A percentile compares a stretch with the other conserved stretches of the same genome.
These are phyloP conservation scores for Morone saxatilis DNA, from an alignment of 2,113 vertebrate species.

Conservation along the genomic window DNA sequence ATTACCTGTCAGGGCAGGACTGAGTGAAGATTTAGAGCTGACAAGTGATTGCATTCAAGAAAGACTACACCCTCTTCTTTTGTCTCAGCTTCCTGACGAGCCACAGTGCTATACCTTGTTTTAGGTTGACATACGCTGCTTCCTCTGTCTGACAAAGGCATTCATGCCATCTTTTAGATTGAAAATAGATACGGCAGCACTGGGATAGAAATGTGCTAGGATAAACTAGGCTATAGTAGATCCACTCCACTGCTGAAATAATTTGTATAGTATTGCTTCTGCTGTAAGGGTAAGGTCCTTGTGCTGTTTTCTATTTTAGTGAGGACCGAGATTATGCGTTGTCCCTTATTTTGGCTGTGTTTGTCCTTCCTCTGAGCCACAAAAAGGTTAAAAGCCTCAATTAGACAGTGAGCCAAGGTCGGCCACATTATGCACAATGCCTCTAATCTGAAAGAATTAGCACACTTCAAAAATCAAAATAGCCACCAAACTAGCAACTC, in stretches of 20 bases:
- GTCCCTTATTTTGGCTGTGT: slow-evolving; percentile 56
- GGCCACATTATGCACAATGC: slow-evolving; percentile 44
- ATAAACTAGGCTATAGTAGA: slow-evolving; percentile 43
- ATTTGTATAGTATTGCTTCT: slow-evolving; percentile 34
- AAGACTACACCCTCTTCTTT: slow-evolving; percentile 80
- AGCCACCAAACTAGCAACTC: slow-evolving; percentile 14
- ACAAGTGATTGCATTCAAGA: slow-evolving; percentile 82
- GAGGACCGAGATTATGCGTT: slow-evolving; percentile 52
- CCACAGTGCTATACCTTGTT: slow-evolving; percentile 65
- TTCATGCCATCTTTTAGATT: slow-evolving; percentile 67
- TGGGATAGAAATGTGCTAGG: slow-evolving; percentile 40
- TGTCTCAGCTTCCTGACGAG: slow-evolving; percentile 72
- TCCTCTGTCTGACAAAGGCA: slow-evolving; percentile 62
- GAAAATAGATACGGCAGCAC: slow-evolving; percentile 65
- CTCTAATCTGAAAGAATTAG: slow-evolving; percentile 59
- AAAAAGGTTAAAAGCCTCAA: slow-evolving; percentile 76
- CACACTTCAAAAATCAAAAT: slow-evolving; percentile 51
- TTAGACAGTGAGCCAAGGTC: slow-evolving; percentile 61
- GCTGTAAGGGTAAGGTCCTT: slow-evolving; percentile 32
- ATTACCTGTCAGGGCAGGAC: slow-evolving; percentile 77
- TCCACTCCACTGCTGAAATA: slow-evolving; percentile 43
- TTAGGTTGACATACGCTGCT: slow-evolving; percentile 66
- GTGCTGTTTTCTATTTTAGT: slow-evolving; percentile 61
- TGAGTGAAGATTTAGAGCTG: slow-evolving; percentile 82
- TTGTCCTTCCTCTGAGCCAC: slow-evolving; percentile 65